phyloP scores from a whole-genome alignment of 2,888 invertebrate species.

The Eudemis profundana region DNA sequence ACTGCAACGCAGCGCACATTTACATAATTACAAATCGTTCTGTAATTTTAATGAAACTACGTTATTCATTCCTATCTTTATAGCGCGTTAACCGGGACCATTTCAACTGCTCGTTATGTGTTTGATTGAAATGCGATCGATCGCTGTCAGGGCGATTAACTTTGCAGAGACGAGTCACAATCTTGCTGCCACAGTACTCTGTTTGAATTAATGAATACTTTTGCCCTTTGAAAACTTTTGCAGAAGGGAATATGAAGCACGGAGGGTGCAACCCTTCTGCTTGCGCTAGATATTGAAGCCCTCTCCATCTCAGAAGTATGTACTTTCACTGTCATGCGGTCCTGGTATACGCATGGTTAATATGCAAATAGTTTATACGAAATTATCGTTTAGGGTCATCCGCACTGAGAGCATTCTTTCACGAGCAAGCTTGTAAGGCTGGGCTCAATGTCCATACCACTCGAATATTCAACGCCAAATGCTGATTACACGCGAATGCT shows the following conservation, averaged over 20 bases:
- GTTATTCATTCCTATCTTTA: not conserved
- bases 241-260: not conserved
- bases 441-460: too few species aligned
- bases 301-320: not conserved
- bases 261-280: conserved; percentile 2
- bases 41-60: not conserved
- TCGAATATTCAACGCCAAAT: too few species aligned
- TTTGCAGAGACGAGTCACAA: too few species aligned
- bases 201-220: not conserved
- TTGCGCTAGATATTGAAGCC: not conserved
- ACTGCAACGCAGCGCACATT: not conserved
- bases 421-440: too few species aligned
- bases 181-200: not conserved
- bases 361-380: too few species aligned
- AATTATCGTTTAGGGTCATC: too few species aligned
- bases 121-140: not conserved
- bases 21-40: not conserved
- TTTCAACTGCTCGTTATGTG: not conserved
- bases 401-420: too few species aligned
- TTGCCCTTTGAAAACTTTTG: not conserved
- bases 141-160: too few species aligned
- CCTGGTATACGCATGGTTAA: too few species aligned
- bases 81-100: not conserved
- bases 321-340: too few species aligned
- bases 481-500: too few species aligned